Evolutionary conservation across 2,797 vertebrate genomes (phyloP), one percentile per base, ranked within the genome.

Genomic region (Rhinophrynus dorsalis): DNA sequence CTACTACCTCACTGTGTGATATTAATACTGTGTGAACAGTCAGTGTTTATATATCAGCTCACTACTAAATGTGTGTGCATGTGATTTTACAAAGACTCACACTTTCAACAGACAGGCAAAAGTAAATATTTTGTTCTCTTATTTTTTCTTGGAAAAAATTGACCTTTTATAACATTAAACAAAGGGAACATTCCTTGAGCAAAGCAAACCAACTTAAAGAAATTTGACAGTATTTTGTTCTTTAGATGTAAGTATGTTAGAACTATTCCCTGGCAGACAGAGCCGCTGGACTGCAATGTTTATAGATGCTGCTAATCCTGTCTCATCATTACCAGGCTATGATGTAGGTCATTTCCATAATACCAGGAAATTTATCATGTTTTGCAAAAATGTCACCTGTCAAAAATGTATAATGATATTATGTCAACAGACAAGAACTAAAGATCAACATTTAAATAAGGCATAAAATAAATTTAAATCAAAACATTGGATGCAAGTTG

Each of bases 81-180:
- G 37, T 73, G 54, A 51, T 67, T 66, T 52, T 54, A 66, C 24
- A 40, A 60, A 66, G 62, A 52, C 54, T 52, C 35, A 37, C 69
- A 73, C 69, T 54, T 72, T 33, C 62, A 45, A 23, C 40, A 55
- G 62, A 47, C 70, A 73, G 55, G 26, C 33, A 60, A 23, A 29
- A 44, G 62, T 73, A 73, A 73, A 73, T 73, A 73, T 73, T 73
- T 73, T 42, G 37, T 27, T 60, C 35, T 45, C 45, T 52, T 40
- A 56, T 32, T 72, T 70, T 73, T 73, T 66, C 11, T 59, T 67
- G 62, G 70, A 66, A 72, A 65, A 65, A 35, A 6, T 21, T 73
- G 70, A 73, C 70, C 70, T 73, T 73, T 73, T 26, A 20, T 13
- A 27, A 30, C 32, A 35, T 73, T 66, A 73, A 66, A 73, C 70